phyloP scores from a whole-genome alignment of 2,888 invertebrate genomes.

The Caenorhabditis drosophilae region DNA sequence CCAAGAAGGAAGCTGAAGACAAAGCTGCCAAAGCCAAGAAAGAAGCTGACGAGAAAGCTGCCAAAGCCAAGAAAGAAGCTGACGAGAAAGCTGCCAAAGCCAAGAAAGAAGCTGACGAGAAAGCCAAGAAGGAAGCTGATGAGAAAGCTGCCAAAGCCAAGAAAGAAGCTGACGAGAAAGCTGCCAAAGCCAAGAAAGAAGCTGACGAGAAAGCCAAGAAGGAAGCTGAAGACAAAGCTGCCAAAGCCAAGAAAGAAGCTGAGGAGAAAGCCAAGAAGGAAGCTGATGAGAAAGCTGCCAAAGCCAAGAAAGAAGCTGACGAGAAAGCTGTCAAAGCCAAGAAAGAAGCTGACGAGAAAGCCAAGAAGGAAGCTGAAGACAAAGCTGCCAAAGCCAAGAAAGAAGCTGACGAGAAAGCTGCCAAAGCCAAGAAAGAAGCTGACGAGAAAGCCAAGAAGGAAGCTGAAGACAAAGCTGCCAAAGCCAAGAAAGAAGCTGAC shows the following conservation, averaged over 20 bases:
- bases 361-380: slow-evolving; percentile 2
- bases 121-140: slow-evolving; percentile 10
- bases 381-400: slow-evolving; percentile 2
- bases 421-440: neutral
- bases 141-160: neutral
- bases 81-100: slow-evolving; percentile 4
- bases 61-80: slow-evolving; percentile 1
- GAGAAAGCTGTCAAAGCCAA: neutral
- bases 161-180: slow-evolving; percentile 7
- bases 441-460: slow-evolving; percentile 1
- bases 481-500: slow-evolving; percentile 4
- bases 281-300: slow-evolving; percentile 6
- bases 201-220: neutral
- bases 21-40: neutral
- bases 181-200: slow-evolving; percentile 1
- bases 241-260: slow-evolving; percentile 1
- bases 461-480: neutral
- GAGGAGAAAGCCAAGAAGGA: slow-evolving; percentile 6
- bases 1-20: neutral
- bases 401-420: slow-evolving; percentile 2
- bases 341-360: neutral
- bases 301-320: slow-evolving; percentile 3
- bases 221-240: slow-evolving; percentile 4
- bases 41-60: neutral
- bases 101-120: slow-evolving; percentile 2